Base-by-base conservation (phyloP, 1,140 invertebrate species). In the honey bee (Apis mellifera) region DNA sequence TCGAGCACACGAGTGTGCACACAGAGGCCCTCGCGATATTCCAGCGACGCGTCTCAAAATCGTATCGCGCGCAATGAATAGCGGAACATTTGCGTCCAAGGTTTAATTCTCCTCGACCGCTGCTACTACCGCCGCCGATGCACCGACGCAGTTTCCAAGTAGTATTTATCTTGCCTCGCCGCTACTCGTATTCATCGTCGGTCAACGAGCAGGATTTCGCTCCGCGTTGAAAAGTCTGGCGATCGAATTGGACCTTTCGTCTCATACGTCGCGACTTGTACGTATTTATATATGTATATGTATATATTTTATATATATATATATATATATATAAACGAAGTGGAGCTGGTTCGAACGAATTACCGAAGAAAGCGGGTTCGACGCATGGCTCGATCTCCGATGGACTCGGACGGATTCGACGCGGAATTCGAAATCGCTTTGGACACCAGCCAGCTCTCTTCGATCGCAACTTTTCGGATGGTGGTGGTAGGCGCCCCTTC, bases 351-450 rank as follows among this genome's bases (percentile, higher is more conserved):
- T 82, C 78, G 62, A 79, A 78, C 48, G 80, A 84, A 85, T 82
- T 84, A 83, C 80, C 32, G 60, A 59, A 0, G 23, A 66, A 82
- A 82, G 83, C 86, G 78, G 83, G 70, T 71, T 69, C n/a, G 84
- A 82, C 82, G 82, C 84, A 87, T 84, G 85, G 82, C 60, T 84
- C 69, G 70, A 80, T 90, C 87, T 81, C 1, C 52, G 72, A 55
- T 59, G 71, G 60, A 65, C 26, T 64, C 71, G 71, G 42, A 13
- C 60, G 54, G n/a, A 62, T 72, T 62, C 57, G 68, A 75, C 79
- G 66, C 78, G 78, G 89, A 89, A 90, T 90, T 85, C 86, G 83
- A 78, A 89, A 90, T 90, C 85, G 86, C 84, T 88, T 89, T 90
- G 90, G 90, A 88, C 75, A 42, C 50, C 17, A 77, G 90, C 90